These are phyloP conservation scores for Ophiothrix spiculata DNA, from an alignment of 35 echinoderm and acorn worm genomes.

Conservation along the genomic window DNA sequence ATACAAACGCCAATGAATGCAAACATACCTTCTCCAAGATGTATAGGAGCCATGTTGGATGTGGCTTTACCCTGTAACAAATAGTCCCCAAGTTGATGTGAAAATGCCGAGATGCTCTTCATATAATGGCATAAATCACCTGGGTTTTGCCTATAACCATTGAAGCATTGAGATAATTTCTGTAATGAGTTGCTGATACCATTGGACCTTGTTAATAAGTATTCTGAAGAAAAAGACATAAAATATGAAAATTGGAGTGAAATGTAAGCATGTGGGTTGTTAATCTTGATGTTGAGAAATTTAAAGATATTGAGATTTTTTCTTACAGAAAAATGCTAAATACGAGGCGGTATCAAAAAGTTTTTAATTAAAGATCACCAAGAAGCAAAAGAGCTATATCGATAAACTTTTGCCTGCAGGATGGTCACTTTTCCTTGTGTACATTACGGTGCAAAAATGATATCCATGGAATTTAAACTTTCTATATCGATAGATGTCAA, in stretches of 20 bases:
- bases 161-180: conserved; percentile 53
- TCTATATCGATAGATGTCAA: no score
- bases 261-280: no score
- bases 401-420: no score
- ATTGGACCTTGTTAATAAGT: conserved; percentile 66
- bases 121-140: conserved; percentile 59
- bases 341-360: not conserved
- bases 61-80: conserved; percentile 90
- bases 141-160: conserved; percentile 52
- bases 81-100: conserved; percentile 70
- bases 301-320: no score
- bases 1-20: no score
- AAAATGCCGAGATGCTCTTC: conserved; percentile 53
- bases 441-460: no score
- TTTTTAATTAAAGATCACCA: not conserved
- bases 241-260: not conserved
- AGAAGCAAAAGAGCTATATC: no score
- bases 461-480: no score
- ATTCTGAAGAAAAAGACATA: conserved; percentile 53
- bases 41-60: conserved; percentile 88
- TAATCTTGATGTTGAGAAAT: no score
- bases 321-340: not conserved
- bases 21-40: conserved; percentile 74
- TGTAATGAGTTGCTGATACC: conserved; percentile 48
- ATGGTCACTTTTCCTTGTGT: no score